Evolutionary conservation across 2,797 vertebrate species (phyloP), one percentile per base, ranked within the genome.

Genomic region (Pipistrellus nathusii): DNA sequence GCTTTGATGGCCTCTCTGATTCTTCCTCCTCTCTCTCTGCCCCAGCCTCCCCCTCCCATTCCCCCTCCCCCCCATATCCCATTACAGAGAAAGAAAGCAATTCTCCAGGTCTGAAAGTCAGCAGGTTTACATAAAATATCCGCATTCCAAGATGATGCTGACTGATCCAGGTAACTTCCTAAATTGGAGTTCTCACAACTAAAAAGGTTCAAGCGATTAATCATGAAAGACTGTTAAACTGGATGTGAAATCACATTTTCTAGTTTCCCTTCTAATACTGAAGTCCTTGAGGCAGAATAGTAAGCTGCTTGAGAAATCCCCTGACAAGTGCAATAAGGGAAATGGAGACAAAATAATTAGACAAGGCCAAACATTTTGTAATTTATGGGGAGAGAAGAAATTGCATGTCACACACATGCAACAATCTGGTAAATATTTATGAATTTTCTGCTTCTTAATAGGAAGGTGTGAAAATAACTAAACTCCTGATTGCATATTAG

Each of bases 371-470:
- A 76, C n/a, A 69, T 75, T 85, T 96, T 66, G 85, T 96, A 90
- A 88, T 94, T 92, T 95, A 94, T 95, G 92, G 88, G 64, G 82
- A 91, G 85, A 94, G 92, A 95, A 94, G 30, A 96, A 81, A 93
- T 92, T 95, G 83, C 57, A 82, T 94, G 57, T 57, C 66, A 93
- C 85, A 81, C 66, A 93, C 82, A 81, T 72, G 41, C 35, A 94
- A 72, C 41, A 90, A 91, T 80, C 82, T 95, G 85, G 90, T 95
- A 97, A 96, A 97, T 95, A 97, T 95, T 97, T 96, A 95, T 96
- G 92, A 96, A 94, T 83, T 89, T 90, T 71, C 82, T 68, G 18
- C 85, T 90, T 96, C 71, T 94, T 95, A 94, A 93, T 90, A 88
- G 51, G 59, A 68, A 64, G 38, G 68, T 77, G 44, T 25, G 53